phyloP scores from a whole-genome alignment of 2,113 vertebrate genomes.

The Micronycteris hirsuta region DNA sequence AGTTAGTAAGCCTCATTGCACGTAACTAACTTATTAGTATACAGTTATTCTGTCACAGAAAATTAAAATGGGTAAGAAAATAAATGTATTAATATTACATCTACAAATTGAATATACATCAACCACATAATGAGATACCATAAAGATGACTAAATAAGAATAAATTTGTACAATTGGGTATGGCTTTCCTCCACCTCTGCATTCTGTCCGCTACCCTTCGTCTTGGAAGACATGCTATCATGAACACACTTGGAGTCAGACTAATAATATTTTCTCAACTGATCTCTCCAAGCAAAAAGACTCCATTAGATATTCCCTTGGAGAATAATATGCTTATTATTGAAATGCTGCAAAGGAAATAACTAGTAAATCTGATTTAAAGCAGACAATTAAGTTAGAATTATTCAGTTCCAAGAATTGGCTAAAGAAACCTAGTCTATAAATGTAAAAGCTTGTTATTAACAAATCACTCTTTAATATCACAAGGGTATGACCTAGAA shows the following conservation, averaged over 20 bases:
- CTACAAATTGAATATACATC: not conserved
- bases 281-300: not conserved
- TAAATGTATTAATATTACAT: not conserved
- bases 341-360: constrained; percentile 65
- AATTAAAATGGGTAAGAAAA: not conserved
- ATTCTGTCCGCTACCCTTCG: not conserved
- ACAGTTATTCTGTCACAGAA: not conserved
- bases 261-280: constrained; percentile 34
- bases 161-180: not conserved
- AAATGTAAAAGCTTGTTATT: constrained; percentile 63
- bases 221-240: not conserved
- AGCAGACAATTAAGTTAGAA: constrained; percentile 67
- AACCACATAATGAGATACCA: not conserved
- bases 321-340: constrained; percentile 65
- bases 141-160: not conserved
- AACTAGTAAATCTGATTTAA: constrained; percentile 69
- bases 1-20: not conserved
- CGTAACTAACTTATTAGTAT: not conserved
- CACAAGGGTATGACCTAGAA: constrained; percentile 49
- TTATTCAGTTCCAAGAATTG: constrained; percentile 67
- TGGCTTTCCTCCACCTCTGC: not conserved
- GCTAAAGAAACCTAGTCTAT: constrained; percentile 61
- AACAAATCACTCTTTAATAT: constrained; percentile 60
- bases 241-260: not conserved
- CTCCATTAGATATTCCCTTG: constrained; percentile 50